Conservation (phyloP, 2,888 invertebrate species). For the Ctenicera cuprea region DNA sequence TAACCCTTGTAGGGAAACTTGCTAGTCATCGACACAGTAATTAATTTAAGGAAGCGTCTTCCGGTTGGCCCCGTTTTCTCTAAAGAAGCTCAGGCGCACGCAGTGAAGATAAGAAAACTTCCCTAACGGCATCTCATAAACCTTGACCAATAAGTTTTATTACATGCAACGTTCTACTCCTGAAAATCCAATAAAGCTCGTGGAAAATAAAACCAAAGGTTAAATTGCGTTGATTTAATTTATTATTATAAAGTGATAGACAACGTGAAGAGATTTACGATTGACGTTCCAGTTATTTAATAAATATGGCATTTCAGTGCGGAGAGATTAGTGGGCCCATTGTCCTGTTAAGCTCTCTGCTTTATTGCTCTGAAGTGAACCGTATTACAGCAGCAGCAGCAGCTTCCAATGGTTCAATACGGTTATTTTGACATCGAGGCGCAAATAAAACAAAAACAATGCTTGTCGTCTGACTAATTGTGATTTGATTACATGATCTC, state of each 20-base stretch:
- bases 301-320: slow-evolving; percentile 15
- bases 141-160: slow-evolving; percentile 1
- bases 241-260: slow-evolving; percentile 8
- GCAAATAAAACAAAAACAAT: not conserved
- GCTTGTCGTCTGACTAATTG: too few species aligned
- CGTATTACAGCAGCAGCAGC: slow-evolving; percentile 8
- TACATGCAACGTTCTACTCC: not conserved
- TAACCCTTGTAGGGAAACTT: not conserved
- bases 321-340: slow-evolving; percentile 7
- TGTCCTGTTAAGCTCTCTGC: slow-evolving; percentile 15
- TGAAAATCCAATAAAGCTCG: not conserved
- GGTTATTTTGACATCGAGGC: not conserved
- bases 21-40: slow-evolving; percentile 1
- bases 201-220: not conserved
- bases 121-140: not conserved
- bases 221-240: slow-evolving; percentile 1
- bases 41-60: not conserved
- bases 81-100: not conserved
- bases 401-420: not conserved
- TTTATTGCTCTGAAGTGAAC: not conserved
- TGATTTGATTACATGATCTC: too few species aligned
- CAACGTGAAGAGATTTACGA: not conserved
- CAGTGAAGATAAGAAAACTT: slow-evolving; percentile 1
- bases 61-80: too few species aligned
- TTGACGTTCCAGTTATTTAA: slow-evolving; percentile 7